These are phyloP conservation scores for Caenorhabditis uteleia DNA, from an alignment of 2,888 invertebrate genomes.

Conservation along the genomic window DNA sequence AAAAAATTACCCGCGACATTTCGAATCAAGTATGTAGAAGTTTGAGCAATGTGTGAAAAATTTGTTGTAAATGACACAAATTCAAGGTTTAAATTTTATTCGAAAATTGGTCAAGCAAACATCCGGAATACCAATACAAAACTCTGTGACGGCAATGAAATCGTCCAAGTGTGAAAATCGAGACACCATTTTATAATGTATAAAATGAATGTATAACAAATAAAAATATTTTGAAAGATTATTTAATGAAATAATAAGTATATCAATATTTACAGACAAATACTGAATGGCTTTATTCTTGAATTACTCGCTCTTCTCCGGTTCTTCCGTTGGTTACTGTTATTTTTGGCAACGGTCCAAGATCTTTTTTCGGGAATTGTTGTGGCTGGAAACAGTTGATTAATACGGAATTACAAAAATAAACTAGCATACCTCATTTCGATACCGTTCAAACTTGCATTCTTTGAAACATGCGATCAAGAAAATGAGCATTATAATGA, in stretches of 20 bases:
- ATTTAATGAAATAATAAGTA: too few relatives aligned
- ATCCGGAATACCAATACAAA: not conserved
- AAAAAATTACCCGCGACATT: slow-evolving; percentile 31
- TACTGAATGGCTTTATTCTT: too few relatives aligned
- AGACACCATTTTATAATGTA: too few relatives aligned
- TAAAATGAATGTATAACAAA: too few relatives aligned
- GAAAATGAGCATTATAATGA: slow-evolving; percentile 30
- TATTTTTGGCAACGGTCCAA: slow-evolving; percentile 40
- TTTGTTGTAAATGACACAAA: not conserved
- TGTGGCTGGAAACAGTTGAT: not conserved
- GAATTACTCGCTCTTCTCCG: slow-evolving; percentile 40
- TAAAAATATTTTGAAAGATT: too few relatives aligned
- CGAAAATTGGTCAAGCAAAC: not conserved
- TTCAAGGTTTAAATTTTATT: not conserved
- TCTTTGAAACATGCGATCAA: slow-evolving; percentile 38
- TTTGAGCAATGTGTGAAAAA: not conserved
- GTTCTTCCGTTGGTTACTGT: slow-evolving; percentile 37
- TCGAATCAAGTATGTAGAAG: slow-evolving; percentile 1
- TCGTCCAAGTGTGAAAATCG: too few relatives aligned
- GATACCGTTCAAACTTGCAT: slow-evolving; percentile 25
- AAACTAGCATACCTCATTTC: slow-evolving; percentile 20
- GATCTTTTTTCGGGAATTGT: slow-evolving; percentile 11
- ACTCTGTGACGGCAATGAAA: not conserved
- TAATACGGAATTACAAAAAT: not conserved
- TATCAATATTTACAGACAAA: too few relatives aligned